Evolutionary conservation across 2,888 invertebrate species (phyloP).

Genomic region (Drosophila nr. medialis): DNA sequence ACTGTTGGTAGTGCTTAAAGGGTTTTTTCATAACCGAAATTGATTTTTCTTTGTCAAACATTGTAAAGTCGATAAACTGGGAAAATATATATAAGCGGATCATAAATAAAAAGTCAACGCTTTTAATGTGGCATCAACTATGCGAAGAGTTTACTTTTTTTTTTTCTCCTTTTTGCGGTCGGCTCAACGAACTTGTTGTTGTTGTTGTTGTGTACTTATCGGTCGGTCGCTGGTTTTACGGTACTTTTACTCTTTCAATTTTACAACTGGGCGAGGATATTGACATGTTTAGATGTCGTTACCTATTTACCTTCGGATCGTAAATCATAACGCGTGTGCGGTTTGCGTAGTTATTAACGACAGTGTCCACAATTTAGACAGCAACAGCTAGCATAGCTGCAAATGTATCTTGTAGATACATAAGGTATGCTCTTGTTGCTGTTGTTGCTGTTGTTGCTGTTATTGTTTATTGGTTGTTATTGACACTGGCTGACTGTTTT

Average conservation of each 20-base stretch:
- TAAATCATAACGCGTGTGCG: constrained; percentile 79
- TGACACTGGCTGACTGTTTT: constrained; percentile 37
- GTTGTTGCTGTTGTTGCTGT: not conserved
- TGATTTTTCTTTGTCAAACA: constrained; percentile 60
- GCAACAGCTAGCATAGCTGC: constrained; percentile 19
- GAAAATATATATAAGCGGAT: constrained; percentile 19
- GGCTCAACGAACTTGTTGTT: constrained; percentile 34
- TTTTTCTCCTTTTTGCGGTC: constrained; percentile 26
- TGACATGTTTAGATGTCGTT: constrained; percentile 80
- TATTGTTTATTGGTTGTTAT: constrained; percentile 8
- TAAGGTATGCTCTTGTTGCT: not conserved
- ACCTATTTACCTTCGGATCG: constrained; percentile 76
- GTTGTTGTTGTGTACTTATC: constrained; percentile 65
- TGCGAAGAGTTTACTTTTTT: constrained; percentile 6
- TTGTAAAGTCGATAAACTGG: constrained; percentile 35
- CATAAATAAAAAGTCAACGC: constrained; percentile 46
- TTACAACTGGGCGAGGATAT: constrained; percentile 76
- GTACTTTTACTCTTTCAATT: constrained; percentile 79
- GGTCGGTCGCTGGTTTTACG: constrained; percentile 63
- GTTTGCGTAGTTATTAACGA: constrained; percentile 49
- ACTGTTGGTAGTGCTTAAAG: constrained; percentile 26
- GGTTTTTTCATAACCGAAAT: constrained; percentile 49
- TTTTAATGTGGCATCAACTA: constrained; percentile 42
- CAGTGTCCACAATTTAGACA: constrained; percentile 11
- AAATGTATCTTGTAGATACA: constrained; percentile 70